Evolutionary conservation across 2,888 invertebrate species (phyloP), one percentile per base, ranked within the genome.

Genomic region (Pimpla rufipes): DNA sequence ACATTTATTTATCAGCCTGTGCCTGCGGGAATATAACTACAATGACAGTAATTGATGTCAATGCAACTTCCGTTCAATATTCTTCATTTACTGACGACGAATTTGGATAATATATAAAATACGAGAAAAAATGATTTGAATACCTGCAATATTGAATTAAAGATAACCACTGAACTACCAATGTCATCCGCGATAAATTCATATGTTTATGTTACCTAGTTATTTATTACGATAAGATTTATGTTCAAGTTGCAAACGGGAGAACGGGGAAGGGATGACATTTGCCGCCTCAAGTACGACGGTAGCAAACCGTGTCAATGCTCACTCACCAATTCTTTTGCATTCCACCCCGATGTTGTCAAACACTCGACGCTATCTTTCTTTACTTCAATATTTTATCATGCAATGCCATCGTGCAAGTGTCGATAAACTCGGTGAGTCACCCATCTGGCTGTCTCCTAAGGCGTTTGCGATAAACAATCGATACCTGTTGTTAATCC

Each of bases 301-400:
- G 40, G 55, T 23, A 55, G 21, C 16, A n/a, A 50, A 76, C 10
- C 52, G 52, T 55, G 75, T 52, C 42, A 35, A 57, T 66, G 23
- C 16, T 66, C 42, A 23, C 66, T 66, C 55, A 66, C 66, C 42
- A 55, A 52, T 76, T 76, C 42, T 45, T 35, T 55, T 23, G 42
- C 75, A 76, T 55, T 76, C 66, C 52, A n/a, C 18, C 11, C 16
- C 18, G 3, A 40, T 50, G 40, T n/a, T 37, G 42, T 52, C 23
- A 59, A 6, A 29, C 57, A 57, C 16, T n/a, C 29, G 35, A 35
- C 59, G 37, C 7, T 59, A 59, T 59, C 59, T n/a, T 59, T 16
- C 35, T 3, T 7, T 50, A 35, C 50, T 50, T 50, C 29, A 50
- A 68, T 35, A 8, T n/a, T 68, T 47, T n/a, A 50, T 11, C 13